A percentile compares a stretch with the other conserved stretches of the same genome.
Evolutionary conservation across 2,888 invertebrate genomes (phyloP).

Genomic region (Himalopsyche anomala): DNA sequence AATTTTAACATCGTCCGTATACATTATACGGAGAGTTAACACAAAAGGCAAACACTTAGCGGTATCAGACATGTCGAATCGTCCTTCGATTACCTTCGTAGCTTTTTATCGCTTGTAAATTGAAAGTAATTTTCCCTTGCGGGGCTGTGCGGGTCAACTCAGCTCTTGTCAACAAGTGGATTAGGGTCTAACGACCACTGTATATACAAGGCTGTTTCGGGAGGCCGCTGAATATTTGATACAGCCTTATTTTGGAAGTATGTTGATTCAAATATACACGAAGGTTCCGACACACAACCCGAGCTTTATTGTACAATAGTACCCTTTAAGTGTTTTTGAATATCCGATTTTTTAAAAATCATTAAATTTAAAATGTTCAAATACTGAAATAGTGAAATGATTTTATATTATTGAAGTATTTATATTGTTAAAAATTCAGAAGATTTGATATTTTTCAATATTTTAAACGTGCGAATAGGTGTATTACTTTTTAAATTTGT

Average conservation of each 20-base stretch:
- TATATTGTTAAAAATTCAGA: too few species aligned
- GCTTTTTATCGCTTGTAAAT: conserved; percentile 43
- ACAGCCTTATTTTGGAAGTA: conserved; percentile 12
- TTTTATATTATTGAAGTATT: too few species aligned
- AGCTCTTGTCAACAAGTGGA: conserved; percentile 43
- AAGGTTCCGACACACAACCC: conserved; percentile 7
- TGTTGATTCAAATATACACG: conserved; percentile 27
- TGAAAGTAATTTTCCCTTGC: conserved; percentile 42
- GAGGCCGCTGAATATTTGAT: conserved; percentile 27
- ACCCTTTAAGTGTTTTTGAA: too few species aligned
- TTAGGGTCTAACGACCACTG: conserved; percentile 42
- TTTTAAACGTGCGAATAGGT: too few species aligned
- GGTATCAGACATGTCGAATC: conserved; percentile 34
- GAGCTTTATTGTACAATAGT: too few species aligned
- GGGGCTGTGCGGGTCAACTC: conserved; percentile 36
- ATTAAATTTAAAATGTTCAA: too few species aligned
- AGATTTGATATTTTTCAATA: too few species aligned
- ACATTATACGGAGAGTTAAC: conserved; percentile 34
- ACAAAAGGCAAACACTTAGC: conserved; percentile 42
- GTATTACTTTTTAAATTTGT: too few species aligned
- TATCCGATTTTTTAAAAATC: too few species aligned
- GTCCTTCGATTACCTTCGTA: conserved; percentile 41
- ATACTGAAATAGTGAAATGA: too few species aligned
- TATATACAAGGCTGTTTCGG: conserved; percentile 7
- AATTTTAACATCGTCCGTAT: conserved; percentile 34